phyloP scores from a whole-genome alignment of 1,140 invertebrate species.

The Hypothenemus hampei region DNA sequence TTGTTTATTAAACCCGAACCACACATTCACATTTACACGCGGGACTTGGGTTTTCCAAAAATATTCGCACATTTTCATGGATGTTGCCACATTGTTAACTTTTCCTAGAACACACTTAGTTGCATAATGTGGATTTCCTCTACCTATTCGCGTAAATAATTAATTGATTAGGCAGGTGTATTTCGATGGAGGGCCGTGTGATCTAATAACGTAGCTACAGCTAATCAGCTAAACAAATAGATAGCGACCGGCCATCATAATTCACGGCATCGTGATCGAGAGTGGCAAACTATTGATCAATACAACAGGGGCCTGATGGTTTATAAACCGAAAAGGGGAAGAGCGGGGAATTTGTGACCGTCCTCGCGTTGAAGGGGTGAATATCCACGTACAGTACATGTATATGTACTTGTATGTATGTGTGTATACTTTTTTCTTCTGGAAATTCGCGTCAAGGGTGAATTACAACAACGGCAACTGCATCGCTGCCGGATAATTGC shows the following conservation, averaged over 20 bases:
- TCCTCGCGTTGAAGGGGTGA: neutral
- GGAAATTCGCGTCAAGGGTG: no score
- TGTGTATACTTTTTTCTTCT: neutral
- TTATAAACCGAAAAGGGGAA: neutral
- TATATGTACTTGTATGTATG: neutral
- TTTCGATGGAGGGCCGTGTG: no score
- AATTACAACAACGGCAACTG: neutral
- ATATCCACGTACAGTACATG: neutral
- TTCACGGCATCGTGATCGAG: conserved; percentile 42
- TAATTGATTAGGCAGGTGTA: conserved; percentile 48
- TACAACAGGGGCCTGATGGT: no score
- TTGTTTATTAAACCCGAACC: no score
- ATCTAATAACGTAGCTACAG: conserved; percentile 46
- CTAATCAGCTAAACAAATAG: conserved; percentile 48
- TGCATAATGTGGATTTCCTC: neutral
- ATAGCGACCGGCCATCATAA: conserved; percentile 46
- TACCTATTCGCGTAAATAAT: conserved; percentile 43
- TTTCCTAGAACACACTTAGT: no score
- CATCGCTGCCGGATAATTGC: conserved; percentile 1
- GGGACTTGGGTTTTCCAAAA: no score
- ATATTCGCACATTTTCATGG: no score
- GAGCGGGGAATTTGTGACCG: neutral
- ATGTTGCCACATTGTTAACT: no score
- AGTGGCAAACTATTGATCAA: conserved; percentile 22
- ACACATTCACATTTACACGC: no score